These are phyloP conservation scores for Drosophila mauritiana DNA, from an alignment of 1,140 invertebrate species.

Conservation along the genomic window DNA sequence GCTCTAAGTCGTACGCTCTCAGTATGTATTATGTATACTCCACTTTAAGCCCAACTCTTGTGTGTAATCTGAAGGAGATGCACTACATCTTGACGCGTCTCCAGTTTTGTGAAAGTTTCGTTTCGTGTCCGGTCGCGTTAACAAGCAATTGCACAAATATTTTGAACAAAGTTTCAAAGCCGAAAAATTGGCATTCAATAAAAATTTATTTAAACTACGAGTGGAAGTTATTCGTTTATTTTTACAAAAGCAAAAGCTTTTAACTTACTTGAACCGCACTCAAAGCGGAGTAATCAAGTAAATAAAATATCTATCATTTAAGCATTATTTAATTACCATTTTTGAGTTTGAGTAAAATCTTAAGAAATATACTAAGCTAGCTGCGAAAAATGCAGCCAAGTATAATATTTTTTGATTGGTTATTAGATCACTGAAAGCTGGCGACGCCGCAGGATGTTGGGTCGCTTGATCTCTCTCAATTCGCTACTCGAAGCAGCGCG, in stretches of 20 bases:
- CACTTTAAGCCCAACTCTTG: slow-evolving; percentile 25
- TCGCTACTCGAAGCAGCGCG: slow-evolving; percentile 38
- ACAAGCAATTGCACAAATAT: slow-evolving; percentile 36
- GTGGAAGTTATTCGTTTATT: slow-evolving; percentile 4
- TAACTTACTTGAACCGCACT: neutral
- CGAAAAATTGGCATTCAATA: slow-evolving; percentile 62
- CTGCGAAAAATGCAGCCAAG: slow-evolving; percentile 29
- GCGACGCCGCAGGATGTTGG: slow-evolving; percentile 57
- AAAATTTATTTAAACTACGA: slow-evolving; percentile 62
- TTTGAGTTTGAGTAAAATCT: neutral
- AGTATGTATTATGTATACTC: slow-evolving; percentile 73
- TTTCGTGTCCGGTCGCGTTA: slow-evolving; percentile 18
- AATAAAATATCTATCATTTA: neutral
- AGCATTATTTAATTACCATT: too few species aligned
- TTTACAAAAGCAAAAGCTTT: neutral
- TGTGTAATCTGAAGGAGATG: slow-evolving; percentile 17
- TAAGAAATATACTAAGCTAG: neutral
- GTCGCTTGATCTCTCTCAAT: slow-evolving; percentile 29
- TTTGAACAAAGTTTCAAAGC: slow-evolving; percentile 57
- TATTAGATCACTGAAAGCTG: slow-evolving; percentile 23
- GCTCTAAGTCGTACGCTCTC: slow-evolving; percentile 73
- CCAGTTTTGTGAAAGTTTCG: slow-evolving; percentile 17
- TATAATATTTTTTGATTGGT: neutral
- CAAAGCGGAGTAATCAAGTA: neutral
- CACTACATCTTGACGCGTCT: slow-evolving; percentile 6